Percentiles rank a stretch among this genome's conserved stretches.
phyloP scores from a whole-genome alignment of 2,797 vertebrate species.

The Darevskia mixta region DNA sequence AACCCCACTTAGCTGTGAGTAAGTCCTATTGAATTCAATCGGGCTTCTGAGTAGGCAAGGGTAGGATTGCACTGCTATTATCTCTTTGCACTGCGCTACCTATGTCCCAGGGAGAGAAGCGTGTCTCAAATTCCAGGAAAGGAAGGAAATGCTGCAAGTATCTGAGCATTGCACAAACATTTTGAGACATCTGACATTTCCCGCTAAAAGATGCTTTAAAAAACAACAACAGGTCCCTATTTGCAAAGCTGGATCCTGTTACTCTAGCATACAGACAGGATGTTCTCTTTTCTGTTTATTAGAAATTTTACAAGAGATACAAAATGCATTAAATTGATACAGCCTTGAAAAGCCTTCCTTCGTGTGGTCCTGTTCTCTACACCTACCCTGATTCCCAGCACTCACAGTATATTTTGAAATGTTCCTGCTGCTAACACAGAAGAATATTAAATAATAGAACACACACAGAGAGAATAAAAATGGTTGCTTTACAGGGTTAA shows the following conservation, averaged over 20 bases:
- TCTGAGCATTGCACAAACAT: not conserved
- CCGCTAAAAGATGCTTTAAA: not conserved
- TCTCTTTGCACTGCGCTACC: no score
- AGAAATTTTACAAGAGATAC: constrained; percentile 26
- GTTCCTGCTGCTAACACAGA: not conserved
- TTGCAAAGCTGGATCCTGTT: not conserved
- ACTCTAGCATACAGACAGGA: not conserved
- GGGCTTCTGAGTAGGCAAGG: not conserved
- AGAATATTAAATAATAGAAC: constrained; percentile 21
- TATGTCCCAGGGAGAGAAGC: no score
- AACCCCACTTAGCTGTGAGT: not conserved
- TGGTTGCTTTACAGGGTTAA: not conserved
- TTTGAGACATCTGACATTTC: not conserved
- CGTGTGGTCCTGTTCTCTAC: not conserved
- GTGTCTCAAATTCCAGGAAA: not conserved
- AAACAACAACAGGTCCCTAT: no score
- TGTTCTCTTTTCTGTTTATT: constrained; percentile 26
- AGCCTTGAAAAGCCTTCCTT: not conserved
- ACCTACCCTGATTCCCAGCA: not conserved
- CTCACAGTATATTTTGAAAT: constrained; percentile 21
- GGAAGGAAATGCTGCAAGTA: not conserved
- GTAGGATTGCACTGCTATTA: not conserved
- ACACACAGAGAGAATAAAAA: not conserved
- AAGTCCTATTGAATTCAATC: not conserved
- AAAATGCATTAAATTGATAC: constrained; percentile 10